phyloP scores from a whole-genome alignment of 2,113 vertebrate genomes.

The Myotis davidii region DNA sequence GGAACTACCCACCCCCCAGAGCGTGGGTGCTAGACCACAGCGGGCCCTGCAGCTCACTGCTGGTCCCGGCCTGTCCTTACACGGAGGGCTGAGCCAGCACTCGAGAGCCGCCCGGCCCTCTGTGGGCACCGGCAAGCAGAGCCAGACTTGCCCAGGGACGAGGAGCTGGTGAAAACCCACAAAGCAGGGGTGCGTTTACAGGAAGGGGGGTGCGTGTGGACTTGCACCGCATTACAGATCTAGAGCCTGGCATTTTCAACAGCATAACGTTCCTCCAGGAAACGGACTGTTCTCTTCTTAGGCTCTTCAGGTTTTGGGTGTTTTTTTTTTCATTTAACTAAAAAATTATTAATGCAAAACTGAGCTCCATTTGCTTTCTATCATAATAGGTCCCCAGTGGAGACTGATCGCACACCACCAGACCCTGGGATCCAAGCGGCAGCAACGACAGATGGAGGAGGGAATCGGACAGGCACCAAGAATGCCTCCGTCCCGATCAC shows the following conservation, averaged over 20 bases:
- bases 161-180: neutral
- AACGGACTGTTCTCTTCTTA: neutral
- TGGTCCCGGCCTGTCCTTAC: neutral
- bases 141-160: neutral
- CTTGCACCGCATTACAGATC: neutral
- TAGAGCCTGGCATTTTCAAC: neutral
- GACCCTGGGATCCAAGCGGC: neutral
- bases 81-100: neutral
- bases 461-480: neutral
- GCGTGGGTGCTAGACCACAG: neutral
- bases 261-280: neutral
- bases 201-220: rapidly evolving
- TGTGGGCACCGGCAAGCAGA: neutral
- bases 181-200: neutral
- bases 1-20: neutral
- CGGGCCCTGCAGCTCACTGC: neutral
- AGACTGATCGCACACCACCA: neutral
- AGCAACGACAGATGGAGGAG: rapidly evolving
- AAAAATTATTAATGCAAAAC: neutral
- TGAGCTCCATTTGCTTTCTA: neutral
- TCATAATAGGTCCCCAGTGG: neutral
- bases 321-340: neutral
- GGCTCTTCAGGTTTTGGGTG: neutral
- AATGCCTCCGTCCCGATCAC: rapidly evolving
- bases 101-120: neutral